These are phyloP conservation scores for Drosophila demipolita DNA, from an alignment of 2,888 invertebrate genomes.

Conservation along the genomic window DNA sequence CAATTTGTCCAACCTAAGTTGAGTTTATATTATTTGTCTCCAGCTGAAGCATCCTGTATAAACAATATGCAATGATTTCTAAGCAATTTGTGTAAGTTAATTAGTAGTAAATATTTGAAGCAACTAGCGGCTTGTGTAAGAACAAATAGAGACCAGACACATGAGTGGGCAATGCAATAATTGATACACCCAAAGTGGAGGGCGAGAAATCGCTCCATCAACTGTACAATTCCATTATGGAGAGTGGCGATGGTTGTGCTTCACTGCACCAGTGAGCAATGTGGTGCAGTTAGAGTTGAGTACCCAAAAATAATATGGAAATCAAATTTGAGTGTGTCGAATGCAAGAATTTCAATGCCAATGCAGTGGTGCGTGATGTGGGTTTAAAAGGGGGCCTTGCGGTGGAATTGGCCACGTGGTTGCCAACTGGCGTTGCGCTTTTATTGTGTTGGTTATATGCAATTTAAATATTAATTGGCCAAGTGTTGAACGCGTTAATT, in stretches of 20 bases:
- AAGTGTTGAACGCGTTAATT: constrained; percentile 59
- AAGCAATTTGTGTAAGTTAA: constrained; percentile 64
- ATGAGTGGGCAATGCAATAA: constrained; percentile 42
- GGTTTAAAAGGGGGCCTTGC: constrained; percentile 39
- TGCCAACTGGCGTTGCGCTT: constrained; percentile 31
- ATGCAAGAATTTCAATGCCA: constrained; percentile 74
- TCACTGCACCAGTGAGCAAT: constrained; percentile 43
- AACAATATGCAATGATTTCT: constrained; percentile 37
- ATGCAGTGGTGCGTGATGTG: constrained; percentile 57
- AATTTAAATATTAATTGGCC: constrained; percentile 67
- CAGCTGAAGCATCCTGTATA: constrained; percentile 41
- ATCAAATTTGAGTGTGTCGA: constrained; percentile 17
- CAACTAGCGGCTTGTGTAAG: constrained; percentile 64
- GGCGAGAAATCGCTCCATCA: constrained; percentile 34
- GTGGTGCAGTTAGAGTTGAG: constrained; percentile 29
- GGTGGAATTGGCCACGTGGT: constrained; percentile 38
- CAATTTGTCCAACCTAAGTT: neutral
- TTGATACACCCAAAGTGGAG: constrained; percentile 35
- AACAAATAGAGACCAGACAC: constrained; percentile 40
- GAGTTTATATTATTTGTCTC: neutral
- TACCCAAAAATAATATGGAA: constrained; percentile 39
- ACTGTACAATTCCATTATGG: constrained; percentile 40
- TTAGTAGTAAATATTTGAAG: constrained; percentile 68
- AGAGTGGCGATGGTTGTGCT: constrained; percentile 45
- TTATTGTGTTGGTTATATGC: constrained; percentile 54